A percentile compares a stretch with the other conserved stretches of the same genome.
These are phyloP conservation scores for Bathynomus jamesi DNA, from an alignment of 1,140 invertebrate genomes.

Conservation along the genomic window DNA sequence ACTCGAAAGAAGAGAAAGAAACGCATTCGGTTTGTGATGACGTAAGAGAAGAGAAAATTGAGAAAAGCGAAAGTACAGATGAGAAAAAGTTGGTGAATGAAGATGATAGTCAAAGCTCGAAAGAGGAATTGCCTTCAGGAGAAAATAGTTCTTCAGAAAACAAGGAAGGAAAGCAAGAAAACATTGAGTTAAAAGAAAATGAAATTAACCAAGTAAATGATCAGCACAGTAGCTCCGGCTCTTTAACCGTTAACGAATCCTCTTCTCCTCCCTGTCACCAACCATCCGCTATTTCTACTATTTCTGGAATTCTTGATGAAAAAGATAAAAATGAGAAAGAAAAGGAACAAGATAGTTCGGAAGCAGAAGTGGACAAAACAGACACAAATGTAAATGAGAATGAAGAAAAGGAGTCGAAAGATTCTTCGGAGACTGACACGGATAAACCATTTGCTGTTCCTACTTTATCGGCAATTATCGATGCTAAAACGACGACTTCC, in stretches of 20 bases:
- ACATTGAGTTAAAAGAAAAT: conserved; percentile 2
- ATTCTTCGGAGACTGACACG: neutral
- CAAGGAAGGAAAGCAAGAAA: neutral
- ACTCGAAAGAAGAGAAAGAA: conserved; percentile 9
- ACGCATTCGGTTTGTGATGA: neutral
- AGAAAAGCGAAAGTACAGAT: conserved; percentile 38
- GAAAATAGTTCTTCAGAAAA: conserved; percentile 26
- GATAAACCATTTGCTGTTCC: neutral
- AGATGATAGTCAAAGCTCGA: conserved; percentile 40
- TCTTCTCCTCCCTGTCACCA: neutral
- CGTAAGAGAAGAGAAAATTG: conserved; percentile 38
- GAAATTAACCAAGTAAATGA: conserved; percentile 19
- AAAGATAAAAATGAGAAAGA: conserved; percentile 43
- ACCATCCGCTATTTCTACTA: conserved; percentile 40
- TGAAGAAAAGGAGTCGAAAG: neutral
- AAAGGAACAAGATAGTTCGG: conserved; percentile 41
- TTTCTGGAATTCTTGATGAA: conserved; percentile 41
- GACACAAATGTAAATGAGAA: conserved; percentile 6
- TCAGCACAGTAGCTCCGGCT: conserved; percentile 1
- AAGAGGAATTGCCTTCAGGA: conserved; percentile 47
- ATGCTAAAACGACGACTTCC: neutral
- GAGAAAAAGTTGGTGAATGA: conserved; percentile 15
- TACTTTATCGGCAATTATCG: neutral
- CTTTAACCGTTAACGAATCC: neutral
- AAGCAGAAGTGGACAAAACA: conserved; percentile 6